Base-by-base conservation (phyloP, 64 coral and sea anemone species). In the Trachythela sp. region DNA sequence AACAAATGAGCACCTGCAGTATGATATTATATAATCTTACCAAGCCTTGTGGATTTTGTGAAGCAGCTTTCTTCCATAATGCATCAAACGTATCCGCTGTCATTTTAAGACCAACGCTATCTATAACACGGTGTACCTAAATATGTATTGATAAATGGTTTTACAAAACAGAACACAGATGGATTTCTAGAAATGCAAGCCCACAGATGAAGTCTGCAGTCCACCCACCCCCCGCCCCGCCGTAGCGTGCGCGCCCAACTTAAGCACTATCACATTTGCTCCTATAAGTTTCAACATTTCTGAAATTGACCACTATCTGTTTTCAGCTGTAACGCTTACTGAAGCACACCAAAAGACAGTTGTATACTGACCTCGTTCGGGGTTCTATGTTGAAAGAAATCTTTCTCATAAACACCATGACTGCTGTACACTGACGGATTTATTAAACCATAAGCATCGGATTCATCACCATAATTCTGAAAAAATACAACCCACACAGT, bases 401-500 rank as follows among this genome's bases (percentile, higher is more conserved):
- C 95, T 54, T 94, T 94, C 80, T 98, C 95, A 75, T 98, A 89
- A 10, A 98, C 95, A 24, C 95, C 95, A 59, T 48, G 86, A 51
- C 92, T 98, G 40, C 95, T 94, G 86, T 98, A 98, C 37, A 98
- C 88, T 75, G 95, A 98, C 43, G 95, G 95, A 52, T 98, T 98
- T 22, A 98, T 93, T 0, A 98, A 48, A 20, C 95, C 95, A 98
- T 98, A 94, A 9, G 95, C 95, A 93, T 98, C 95, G 56, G 95
- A 98, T 86, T 98, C 95, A 89, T 98, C 95, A 60, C 95, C 95
- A 83, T 98, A 98, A 40, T 98, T 98, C 93, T 97, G 32, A 14
- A 90, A 22, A 14, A 33, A n/a, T 52, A 26, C 32, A 17, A 24
- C 70, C 14, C 42, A 14, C 4, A 48, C n/a, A n/a, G n/a, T n/a